Evolutionary conservation across 2,888 invertebrate species (phyloP).

Genomic region (Diploptera punctata): DNA sequence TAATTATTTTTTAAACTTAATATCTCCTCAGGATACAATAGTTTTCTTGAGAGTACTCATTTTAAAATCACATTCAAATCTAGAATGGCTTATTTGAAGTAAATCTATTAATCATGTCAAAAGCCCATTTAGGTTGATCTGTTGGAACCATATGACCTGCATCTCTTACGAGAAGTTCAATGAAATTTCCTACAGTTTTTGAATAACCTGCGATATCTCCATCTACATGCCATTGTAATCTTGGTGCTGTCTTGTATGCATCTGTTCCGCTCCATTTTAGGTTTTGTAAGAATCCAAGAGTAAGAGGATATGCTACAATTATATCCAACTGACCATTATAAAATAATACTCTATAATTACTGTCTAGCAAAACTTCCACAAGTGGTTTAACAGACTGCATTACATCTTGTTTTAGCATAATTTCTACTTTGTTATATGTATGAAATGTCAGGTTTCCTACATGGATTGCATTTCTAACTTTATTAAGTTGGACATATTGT

Average conservation of each 20-base stretch:
- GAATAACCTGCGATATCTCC: too few relatives aligned
- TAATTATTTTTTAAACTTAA: too few relatives aligned
- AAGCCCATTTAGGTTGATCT: constrained; percentile 80
- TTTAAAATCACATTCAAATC: too few relatives aligned
- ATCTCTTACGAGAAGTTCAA: constrained; percentile 77
- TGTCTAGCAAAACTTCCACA: constrained; percentile 70
- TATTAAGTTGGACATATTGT: constrained; percentile 65
- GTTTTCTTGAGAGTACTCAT: too few relatives aligned
- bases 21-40: too few relatives aligned
- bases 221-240: too few relatives aligned
- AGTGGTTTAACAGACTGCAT: constrained; percentile 81
- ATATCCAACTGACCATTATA: constrained; percentile 94
- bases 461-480: constrained; percentile 77
- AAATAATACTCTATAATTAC: constrained; percentile 75
- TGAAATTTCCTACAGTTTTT: constrained; percentile 72
- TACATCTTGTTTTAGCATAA: constrained; percentile 74
- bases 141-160: too few relatives aligned
- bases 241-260: too few relatives aligned
- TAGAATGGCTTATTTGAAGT: constrained; percentile 64
- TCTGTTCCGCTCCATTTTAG: constrained; percentile 69
- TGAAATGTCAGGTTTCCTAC: constrained; percentile 82
- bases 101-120: constrained; percentile 74
- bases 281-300: constrained; percentile 75
- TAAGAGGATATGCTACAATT: too few relatives aligned
- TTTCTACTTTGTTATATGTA: constrained; percentile 69